These are phyloP conservation scores for Apamea monoglypha DNA, from an alignment of 2,888 invertebrate species.

Conservation along the genomic window DNA sequence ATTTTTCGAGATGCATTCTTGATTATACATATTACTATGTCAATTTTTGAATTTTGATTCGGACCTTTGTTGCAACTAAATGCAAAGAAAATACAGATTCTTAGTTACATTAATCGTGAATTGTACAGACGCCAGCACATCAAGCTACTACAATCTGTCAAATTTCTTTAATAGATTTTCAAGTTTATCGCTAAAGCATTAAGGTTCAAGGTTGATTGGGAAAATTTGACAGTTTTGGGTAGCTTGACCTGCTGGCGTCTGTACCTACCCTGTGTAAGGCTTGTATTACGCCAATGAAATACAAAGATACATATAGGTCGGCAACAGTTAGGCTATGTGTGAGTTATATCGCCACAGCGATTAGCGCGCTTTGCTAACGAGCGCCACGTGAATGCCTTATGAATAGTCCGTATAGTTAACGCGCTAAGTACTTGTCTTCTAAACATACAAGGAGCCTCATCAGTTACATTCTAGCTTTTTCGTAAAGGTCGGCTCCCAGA, in stretches of 20 bases:
- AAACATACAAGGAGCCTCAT: slow-evolving; percentile 51
- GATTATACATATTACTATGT: background rate
- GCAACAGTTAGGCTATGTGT: slow-evolving; percentile 36
- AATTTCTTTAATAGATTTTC: no score
- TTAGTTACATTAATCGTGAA: background rate
- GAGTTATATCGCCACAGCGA: slow-evolving; percentile 54
- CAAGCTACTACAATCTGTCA: no score
- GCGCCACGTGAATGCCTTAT: slow-evolving; percentile 46
- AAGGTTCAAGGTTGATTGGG: no score
- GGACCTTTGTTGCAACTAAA: background rate
- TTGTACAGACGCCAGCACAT: no score
- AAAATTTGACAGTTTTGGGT: no score
- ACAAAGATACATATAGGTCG: slow-evolving; percentile 32
- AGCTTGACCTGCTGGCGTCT: no score
- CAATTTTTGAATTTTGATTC: background rate
- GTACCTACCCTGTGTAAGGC: background rate
- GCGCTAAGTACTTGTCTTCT: slow-evolving; percentile 46
- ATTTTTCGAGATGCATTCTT: background rate
- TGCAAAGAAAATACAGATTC: background rate
- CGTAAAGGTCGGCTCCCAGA: slow-evolving; percentile 18
- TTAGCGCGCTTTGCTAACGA: slow-evolving; percentile 53
- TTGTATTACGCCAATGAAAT: slow-evolving; percentile 17
- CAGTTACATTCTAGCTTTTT: slow-evolving; percentile 33
- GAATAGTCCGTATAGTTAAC: slow-evolving; percentile 44
- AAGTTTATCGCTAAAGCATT: no score